Conservation (phyloP, 2,888 invertebrate genomes). For the Xanthorhoe spadicearia region DNA sequence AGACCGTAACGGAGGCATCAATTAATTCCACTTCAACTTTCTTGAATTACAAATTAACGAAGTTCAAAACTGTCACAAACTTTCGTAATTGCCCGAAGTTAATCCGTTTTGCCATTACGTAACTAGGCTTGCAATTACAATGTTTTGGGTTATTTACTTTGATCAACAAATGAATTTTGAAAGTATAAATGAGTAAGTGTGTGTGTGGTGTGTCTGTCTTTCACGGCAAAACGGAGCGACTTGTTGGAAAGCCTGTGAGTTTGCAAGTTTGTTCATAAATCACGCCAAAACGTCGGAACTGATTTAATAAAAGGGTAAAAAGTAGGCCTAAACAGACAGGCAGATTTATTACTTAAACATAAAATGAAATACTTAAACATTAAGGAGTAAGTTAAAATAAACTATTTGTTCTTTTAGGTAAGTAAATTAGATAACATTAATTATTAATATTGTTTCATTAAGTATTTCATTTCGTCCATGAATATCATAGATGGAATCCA, state of each 20-base stretch:
- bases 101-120: constrained; percentile 26
- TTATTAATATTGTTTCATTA: no score
- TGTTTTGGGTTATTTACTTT: neutral
- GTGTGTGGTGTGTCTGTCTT: no score
- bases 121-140: constrained; percentile 9
- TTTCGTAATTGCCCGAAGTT: constrained; percentile 31
- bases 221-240: no score
- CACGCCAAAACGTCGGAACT: neutral
- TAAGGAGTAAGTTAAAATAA: neutral
- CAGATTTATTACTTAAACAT: neutral
- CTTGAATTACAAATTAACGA: constrained; percentile 32
- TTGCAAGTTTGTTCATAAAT: neutral
- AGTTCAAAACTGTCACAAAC: constrained; percentile 30
- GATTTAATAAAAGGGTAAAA: neutral
- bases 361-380: neutral
- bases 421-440: no score
- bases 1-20: constrained; percentile 14
- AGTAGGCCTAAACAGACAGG: neutral
- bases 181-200: no score
- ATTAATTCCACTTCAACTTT: constrained; percentile 34
- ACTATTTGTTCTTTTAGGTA: no score
- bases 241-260: neutral
- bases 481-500: no score
- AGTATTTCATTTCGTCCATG: no score
- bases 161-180: no score